A percentile compares a stretch with the other conserved stretches of the same genome.
Conservation (phyloP, 92 coral and sea anemone genomes). For the Montipora capitata region DNA sequence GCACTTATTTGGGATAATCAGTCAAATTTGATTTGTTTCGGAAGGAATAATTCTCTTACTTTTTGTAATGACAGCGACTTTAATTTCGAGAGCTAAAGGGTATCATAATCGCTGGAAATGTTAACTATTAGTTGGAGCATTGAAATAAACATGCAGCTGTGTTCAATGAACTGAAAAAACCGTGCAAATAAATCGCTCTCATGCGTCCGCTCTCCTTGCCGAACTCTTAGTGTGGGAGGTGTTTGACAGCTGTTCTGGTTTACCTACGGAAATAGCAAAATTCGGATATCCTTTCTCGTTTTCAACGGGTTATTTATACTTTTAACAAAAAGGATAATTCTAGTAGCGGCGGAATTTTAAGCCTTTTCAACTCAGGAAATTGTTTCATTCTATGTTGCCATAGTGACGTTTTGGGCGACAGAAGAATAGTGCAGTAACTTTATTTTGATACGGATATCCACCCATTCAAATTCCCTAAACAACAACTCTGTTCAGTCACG, state of each 20-base stretch:
- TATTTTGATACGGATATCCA: no score
- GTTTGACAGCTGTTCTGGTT: conserved; percentile 11
- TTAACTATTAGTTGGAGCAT: background rate
- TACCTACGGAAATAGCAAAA: conserved; percentile 45
- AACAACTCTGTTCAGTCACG: no score
- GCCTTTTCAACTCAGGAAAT: conserved; percentile 5
- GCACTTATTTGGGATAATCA: no score
- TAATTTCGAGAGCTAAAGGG: background rate
- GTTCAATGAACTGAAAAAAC: conserved; percentile 22
- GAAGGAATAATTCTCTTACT: background rate
- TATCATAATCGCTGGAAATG: background rate
- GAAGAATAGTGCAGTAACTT: no score
- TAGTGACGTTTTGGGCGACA: background rate
- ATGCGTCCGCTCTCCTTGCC: conserved; percentile 1
- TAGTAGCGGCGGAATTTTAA: conserved; percentile 12
- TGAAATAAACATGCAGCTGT: conserved; percentile 8
- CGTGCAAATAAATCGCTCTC: conserved; percentile 17
- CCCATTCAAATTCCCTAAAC: no score
- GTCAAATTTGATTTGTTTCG: background rate
- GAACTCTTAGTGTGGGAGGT: conserved; percentile 21
- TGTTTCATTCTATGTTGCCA: background rate
- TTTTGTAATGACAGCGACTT: no score
- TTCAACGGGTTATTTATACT: background rate
- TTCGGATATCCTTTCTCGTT: background rate
- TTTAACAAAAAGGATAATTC: background rate